Base-by-base conservation (phyloP, 2,797 vertebrate species). In the Cynopterus sphinx region DNA sequence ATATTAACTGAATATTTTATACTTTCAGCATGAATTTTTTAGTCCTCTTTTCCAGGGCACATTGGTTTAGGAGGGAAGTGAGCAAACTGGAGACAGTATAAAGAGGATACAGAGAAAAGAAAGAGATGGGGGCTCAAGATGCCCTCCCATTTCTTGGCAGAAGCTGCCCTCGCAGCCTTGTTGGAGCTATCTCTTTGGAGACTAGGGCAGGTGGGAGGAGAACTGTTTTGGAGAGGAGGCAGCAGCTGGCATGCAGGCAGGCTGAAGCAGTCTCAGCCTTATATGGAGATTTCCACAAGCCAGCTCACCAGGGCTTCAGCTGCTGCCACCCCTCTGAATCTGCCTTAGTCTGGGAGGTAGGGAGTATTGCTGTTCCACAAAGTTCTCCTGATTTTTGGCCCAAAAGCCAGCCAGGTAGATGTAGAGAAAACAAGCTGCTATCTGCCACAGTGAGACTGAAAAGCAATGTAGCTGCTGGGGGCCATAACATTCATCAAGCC, bases 281-380 rank as follows among this genome's bases (percentile, higher is more conserved):
- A 97, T 98, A 97, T 96, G 98, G 98, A 89, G 84, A 98, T 98
- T 97, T 97, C 97, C 0, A 2, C 41, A 8, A 67, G 1, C 74
- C 74, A 36, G 74, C n/a, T 96, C 73, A 59, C 96, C 91, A 77
- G 94, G 95, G 95, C 96, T 97, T 96, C 90, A 92, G 97, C 96
- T 92, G 97, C 96, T 96, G 90, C 96, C 95, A 93, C 97, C 94
- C 97, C 96, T 82, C 91, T 95, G 90, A 96, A 95, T 93, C 95
- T 87, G 91, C 94, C 96, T n/a, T 96, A 87, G 96, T 96, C 96
- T 19, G 33, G 59, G 92, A 87, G 86, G 90, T 83, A 81, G 17
- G 87, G 61, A 89, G 9, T 82, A 33, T 95, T 96, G 92, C 88
- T 67, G 94, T 86, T 41, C 94, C 90, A 96, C 15, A 90, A 41